Conservation (phyloP, 2,888 invertebrate genomes). For the Drosophila greeni region DNA sequence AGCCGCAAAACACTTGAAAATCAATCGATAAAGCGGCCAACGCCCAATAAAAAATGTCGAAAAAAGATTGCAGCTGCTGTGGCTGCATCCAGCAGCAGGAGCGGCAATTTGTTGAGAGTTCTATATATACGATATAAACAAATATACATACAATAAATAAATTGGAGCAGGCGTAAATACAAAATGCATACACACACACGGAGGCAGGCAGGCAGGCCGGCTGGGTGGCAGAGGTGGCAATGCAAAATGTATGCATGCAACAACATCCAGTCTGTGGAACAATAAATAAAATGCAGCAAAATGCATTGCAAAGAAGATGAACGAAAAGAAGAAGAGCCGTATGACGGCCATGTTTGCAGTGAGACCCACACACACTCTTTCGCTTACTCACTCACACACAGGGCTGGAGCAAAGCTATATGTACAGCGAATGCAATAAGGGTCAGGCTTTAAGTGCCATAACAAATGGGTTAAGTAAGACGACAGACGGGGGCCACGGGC, state of each 20-base stretch:
- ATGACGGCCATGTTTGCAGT: slow-evolving; percentile 25
- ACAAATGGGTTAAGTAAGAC: slow-evolving; percentile 45
- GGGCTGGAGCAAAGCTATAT: slow-evolving; percentile 28
- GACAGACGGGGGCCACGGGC: slow-evolving; percentile 2
- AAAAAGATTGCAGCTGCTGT: slow-evolving; percentile 47
- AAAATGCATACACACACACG: slow-evolving; percentile 43
- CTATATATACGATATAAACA: slow-evolving; percentile 61
- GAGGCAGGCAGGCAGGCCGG: slow-evolving; percentile 3
- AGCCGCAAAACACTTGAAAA: slow-evolving; percentile 54
- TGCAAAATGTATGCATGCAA: slow-evolving; percentile 52
- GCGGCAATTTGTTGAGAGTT: slow-evolving; percentile 62
- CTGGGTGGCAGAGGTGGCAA: slow-evolving; percentile 45
- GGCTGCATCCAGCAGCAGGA: slow-evolving; percentile 42
- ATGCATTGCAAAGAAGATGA: slow-evolving; percentile 57
- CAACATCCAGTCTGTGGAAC: slow-evolving; percentile 64
- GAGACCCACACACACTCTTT: slow-evolving; percentile 11
- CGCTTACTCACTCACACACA: slow-evolving; percentile 13
- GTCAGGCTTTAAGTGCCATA: slow-evolving; percentile 47
- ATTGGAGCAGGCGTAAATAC: slow-evolving; percentile 71
- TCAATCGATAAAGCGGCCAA: slow-evolving; percentile 66
- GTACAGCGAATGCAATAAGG: slow-evolving; percentile 38
- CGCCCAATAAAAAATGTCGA: slow-evolving; percentile 65
- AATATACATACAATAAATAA: slow-evolving; percentile 70
- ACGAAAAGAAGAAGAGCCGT: slow-evolving; percentile 44
- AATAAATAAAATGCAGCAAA: slow-evolving; percentile 71